These are phyloP conservation scores for Drosophila formosana DNA, from an alignment of 2,888 invertebrate genomes.

Conservation along the genomic window DNA sequence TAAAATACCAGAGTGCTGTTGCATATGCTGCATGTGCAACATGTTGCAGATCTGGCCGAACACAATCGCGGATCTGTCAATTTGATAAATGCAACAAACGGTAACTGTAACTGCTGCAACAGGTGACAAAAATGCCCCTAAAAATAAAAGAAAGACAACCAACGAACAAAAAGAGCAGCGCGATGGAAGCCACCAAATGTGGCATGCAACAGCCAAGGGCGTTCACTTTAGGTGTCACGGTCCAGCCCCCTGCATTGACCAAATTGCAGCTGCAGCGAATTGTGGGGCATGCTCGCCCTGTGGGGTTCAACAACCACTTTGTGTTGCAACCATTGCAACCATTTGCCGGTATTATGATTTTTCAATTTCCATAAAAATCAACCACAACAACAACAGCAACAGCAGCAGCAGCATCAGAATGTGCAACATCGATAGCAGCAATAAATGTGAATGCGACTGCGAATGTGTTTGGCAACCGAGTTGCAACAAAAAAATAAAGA, in stretches of 20 bases:
- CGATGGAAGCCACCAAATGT: constrained; percentile 19
- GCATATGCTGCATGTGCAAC: constrained; percentile 34
- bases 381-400: constrained; percentile 24
- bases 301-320: constrained; percentile 19
- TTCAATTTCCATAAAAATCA: constrained; percentile 54
- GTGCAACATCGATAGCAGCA: constrained; percentile 13
- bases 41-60: constrained; percentile 44
- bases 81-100: constrained; percentile 37
- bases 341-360: constrained; percentile 58
- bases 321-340: constrained; percentile 32
- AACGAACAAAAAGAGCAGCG: constrained; percentile 25
- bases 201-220: constrained; percentile 44
- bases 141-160: constrained; percentile 12
- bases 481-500: constrained; percentile 24
- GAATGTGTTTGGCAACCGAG: not conserved
- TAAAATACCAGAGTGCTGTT: constrained; percentile 56
- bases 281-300: not conserved
- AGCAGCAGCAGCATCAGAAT: constrained; percentile 11
- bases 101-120: constrained; percentile 28
- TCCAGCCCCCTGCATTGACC: constrained; percentile 1
- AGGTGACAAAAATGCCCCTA: constrained; percentile 20
- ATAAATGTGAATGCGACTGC: constrained; percentile 21
- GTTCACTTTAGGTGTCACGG: constrained; percentile 31
- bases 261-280: constrained; percentile 24
- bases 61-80: constrained; percentile 17